A percentile compares a stretch with the other conserved stretches of the same genome.
These are phyloP conservation scores for Ptychadena robeensis DNA, from an alignment of 2,797 vertebrate genomes.

Conservation along the genomic window DNA sequence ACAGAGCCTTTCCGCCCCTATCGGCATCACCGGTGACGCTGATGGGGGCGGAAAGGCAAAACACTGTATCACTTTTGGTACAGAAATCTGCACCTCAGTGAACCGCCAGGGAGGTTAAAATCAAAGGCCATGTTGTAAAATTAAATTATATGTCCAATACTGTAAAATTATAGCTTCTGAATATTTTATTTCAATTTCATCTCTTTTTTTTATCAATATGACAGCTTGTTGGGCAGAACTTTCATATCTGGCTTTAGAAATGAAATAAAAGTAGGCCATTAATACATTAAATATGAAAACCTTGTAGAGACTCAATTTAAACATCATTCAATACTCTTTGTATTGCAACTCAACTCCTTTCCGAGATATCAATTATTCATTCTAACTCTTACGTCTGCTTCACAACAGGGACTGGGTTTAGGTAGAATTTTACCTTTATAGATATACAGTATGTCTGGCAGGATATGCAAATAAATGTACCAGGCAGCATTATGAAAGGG, in stretches of 20 bases:
- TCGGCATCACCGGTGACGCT: too few species aligned
- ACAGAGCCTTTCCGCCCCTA: too few species aligned
- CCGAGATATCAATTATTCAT: slow-evolving; percentile 39
- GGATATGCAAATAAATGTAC: not conserved
- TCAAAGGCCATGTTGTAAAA: not conserved
- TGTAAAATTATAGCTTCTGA: slow-evolving; percentile 18
- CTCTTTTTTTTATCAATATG: slow-evolving; percentile 1
- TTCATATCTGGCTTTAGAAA: slow-evolving; percentile 33
- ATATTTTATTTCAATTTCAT: slow-evolving; percentile 16
- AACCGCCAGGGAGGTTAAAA: too few species aligned
- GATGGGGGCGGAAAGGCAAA: too few species aligned
- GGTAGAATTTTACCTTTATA: not conserved
- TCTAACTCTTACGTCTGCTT: slow-evolving; percentile 17
- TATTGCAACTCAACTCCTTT: slow-evolving; percentile 18
- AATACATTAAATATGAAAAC: slow-evolving; percentile 42
- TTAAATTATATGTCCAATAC: slow-evolving; percentile 16
- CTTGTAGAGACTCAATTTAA: slow-evolving; percentile 30
- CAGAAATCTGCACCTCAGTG: too few species aligned
- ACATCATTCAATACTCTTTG: slow-evolving; percentile 17
- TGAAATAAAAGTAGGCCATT: slow-evolving; percentile 31
- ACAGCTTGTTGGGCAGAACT: slow-evolving; percentile 5
- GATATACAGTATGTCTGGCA: not conserved
- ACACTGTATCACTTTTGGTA: too few species aligned
- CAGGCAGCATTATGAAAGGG: too few species aligned
- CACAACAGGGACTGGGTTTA: slow-evolving; percentile 11